These are phyloP conservation scores for Xylocampa areola DNA, from an alignment of 2,888 invertebrate species.

Conservation along the genomic window DNA sequence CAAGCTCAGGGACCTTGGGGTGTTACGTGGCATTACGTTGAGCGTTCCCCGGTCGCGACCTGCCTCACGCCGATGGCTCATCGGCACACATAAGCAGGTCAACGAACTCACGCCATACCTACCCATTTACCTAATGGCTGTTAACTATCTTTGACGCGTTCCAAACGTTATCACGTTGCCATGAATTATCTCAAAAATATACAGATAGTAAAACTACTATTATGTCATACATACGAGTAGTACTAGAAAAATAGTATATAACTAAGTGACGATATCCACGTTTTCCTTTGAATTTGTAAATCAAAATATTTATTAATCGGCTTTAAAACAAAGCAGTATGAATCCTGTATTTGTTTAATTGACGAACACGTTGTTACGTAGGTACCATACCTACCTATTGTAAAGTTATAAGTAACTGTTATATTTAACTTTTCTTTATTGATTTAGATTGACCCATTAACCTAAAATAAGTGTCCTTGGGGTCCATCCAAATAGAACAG, in stretches of 20 bases:
- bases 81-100: constrained; percentile 59
- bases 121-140: constrained; percentile 56
- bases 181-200: constrained; percentile 24
- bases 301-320: constrained; percentile 47
- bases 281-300: constrained; percentile 30
- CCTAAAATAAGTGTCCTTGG: not conserved
- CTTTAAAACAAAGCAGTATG: constrained; percentile 46
- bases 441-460: not conserved
- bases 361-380: constrained; percentile 14
- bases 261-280: constrained; percentile 30
- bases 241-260: constrained; percentile 8
- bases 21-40: constrained; percentile 60
- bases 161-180: constrained; percentile 36
- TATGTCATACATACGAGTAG: constrained; percentile 7
- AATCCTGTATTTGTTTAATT: constrained; percentile 43
- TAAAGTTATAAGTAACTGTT: constrained; percentile 12
- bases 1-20: constrained; percentile 59
- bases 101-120: constrained; percentile 53
- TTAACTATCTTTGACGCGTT: constrained; percentile 52
- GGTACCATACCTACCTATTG: constrained; percentile 27
- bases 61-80: constrained; percentile 67
- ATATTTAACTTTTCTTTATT: not conserved
- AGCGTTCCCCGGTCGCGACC: constrained; percentile 68
- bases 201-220: constrained; percentile 13
- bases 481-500: too few species aligned